Conservation (phyloP, 2,797 vertebrate species). For the Eulemur mongoz region DNA sequence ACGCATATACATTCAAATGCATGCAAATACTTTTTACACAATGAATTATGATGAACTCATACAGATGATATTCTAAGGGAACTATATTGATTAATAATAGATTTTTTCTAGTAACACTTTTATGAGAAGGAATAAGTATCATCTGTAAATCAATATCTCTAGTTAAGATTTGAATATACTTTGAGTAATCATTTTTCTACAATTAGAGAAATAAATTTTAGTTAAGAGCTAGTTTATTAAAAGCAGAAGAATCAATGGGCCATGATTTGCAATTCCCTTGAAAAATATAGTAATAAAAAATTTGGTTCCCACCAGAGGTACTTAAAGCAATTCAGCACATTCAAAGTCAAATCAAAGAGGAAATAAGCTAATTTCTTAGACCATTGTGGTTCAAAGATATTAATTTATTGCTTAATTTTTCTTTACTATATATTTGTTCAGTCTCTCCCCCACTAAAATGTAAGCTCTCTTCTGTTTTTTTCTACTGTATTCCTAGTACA, state of each 20-base stretch:
- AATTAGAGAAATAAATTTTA: neutral
- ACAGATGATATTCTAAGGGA: neutral
- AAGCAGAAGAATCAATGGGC: neutral
- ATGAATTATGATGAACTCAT: neutral
- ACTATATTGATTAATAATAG: neutral
- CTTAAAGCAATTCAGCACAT: neutral
- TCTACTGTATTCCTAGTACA: neutral
- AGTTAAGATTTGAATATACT: neutral
- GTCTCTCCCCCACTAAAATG: neutral
- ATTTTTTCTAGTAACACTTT: neutral
- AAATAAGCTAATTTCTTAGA: neutral
- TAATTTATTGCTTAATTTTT: neutral
- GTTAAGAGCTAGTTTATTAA: neutral
- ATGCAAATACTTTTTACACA: neutral
- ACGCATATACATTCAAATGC: neutral
- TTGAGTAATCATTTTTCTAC: neutral
- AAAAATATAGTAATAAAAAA: neutral
- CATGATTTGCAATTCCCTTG: neutral
- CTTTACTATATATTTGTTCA: neutral
- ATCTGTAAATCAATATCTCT: neutral
- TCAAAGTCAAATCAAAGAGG: neutral
- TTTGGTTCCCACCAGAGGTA: neutral
- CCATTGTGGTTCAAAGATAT: neutral
- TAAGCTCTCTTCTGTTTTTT: neutral
- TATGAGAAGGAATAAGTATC: neutral